Evolutionary conservation across 2,113 vertebrate species (phyloP), one percentile per base, ranked within the genome.

Genomic region (Tympanuchus pallidicinctus): DNA sequence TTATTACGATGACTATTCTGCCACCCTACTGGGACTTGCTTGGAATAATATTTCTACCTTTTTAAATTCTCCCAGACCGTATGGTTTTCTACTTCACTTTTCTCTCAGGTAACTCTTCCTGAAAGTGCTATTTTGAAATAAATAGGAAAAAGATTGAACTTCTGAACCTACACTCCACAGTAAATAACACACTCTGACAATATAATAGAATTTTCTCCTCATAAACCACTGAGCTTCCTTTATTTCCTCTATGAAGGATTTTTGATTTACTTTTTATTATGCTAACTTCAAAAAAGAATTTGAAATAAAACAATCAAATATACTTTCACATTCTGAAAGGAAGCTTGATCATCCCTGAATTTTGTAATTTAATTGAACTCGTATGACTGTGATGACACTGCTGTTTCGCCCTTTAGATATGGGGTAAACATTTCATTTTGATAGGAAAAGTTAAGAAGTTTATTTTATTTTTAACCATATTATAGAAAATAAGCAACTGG

Each of bases 11-110:
- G 42, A 63, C 28, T 11, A 13, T 42, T 80, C n/a, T 86, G 18
- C 3, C 18, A 54, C 4, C 1, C 3, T 70, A 11, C 1, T 4
- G 22, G 65, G 50, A 36, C 11, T n/a, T 42, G 34, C 1, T 1
- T 64, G 21, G 15, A 83, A 80, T 63, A 67, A 63, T 20, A 1
- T 16, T 77, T 48, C 20, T n/a, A 3, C 11, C 6, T 13, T 92
- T 64, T 90, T 42, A 32, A 67, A 43, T 9, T 60, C 18, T 28
- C 19, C 24, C 32, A 13, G 8, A 59, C 4, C 3, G 2, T 8
- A 17, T 32, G 2, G 10, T 15, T 80, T 86, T 86, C 82, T 28
- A 66, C 22, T 17, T 81, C 40, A 73, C 5, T 21, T 64, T 64
- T 78, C 38, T 71, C 42, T 78, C 56, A 66, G 34, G 25, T 57